Base-by-base conservation (phyloP, 2,113 vertebrate genomes). In the Oncorhynchus kisutch region DNA sequence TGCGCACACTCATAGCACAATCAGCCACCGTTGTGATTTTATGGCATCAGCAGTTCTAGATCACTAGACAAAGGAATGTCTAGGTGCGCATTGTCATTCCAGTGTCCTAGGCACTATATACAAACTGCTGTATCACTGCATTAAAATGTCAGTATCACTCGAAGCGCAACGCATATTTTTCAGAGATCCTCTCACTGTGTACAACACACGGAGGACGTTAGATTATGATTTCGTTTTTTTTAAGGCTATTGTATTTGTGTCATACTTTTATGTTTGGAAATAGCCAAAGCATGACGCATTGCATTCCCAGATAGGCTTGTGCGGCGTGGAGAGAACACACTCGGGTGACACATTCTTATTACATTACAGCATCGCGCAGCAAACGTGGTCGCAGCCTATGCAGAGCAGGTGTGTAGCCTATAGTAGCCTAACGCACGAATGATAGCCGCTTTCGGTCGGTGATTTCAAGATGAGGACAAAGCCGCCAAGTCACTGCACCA, bases 81-180 rank as follows among this genome's bases (percentile, higher is more conserved):
- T 74, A 72, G 73, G 73, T 39, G 2, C 59, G 64, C 7, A 78
- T 73, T 76, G 85, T 82, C 86, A 83, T 75, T 6, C 73, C 77
- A 77, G 51, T 18, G 18, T 9, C 39, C 31, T 20, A 57, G 3
- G 20, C 70, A 45, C 9, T 45, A 45, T 11, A 11, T 71, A 80
- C 78, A 87, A 85, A 92, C 54, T 90, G 92, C 90, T 92, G 91
- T 62, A 89, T 94, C 92, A 92, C 90, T 76, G 77, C 81, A 71
- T 84, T 59, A 73, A 75, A 77, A 84, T 76, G 84, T 71, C 82
- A 84, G 64, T 67, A 73, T 73, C 79, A 73, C 75, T 80, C 78
- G 64, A 48, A 67, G 7, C 34, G 6, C 60, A 67, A 60, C 24
- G 45, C 69, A 14, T 22, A 9, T 8, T 60, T 60, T 60, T 60